Evolutionary conservation across 2,888 invertebrate species (phyloP).

Genomic region (Nebria salina): DNA sequence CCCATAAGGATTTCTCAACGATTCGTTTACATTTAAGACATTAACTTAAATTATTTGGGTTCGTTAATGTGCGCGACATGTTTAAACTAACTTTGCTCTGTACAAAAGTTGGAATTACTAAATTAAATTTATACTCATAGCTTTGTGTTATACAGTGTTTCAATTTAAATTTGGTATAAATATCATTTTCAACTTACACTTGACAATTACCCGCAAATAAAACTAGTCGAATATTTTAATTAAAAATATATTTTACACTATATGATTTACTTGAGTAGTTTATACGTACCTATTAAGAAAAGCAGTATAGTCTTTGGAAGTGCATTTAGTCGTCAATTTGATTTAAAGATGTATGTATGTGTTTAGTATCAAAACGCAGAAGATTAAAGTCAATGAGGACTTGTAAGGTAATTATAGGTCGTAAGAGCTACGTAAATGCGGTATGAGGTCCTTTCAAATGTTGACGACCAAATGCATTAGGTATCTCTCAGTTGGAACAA

Average conservation of each 20-base stretch:
- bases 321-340: background rate
- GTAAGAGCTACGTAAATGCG: background rate
- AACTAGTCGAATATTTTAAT: too few species aligned
- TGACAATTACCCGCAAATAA: too few species aligned
- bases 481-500: constrained; percentile 26
- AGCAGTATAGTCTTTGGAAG: too few species aligned
- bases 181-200: background rate
- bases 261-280: too few species aligned
- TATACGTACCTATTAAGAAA: too few species aligned
- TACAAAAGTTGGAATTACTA: background rate
- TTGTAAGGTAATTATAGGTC: background rate
- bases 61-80: constrained; percentile 27
- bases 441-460: constrained; percentile 9
- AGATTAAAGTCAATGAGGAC: background rate
- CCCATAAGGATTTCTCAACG: constrained; percentile 35
- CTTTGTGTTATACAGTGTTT: background rate
- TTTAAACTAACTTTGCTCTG: constrained; percentile 17
- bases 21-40: constrained; percentile 36
- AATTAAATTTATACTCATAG: background rate
- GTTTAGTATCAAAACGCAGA: background rate
- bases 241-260: too few species aligned
- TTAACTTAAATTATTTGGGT: constrained; percentile 42
- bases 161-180: background rate
- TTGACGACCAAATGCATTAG: constrained; percentile 17
- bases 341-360: background rate